Evolutionary conservation across 2,113 vertebrate genomes (phyloP).

Genomic region (Cebus imitator): DNA sequence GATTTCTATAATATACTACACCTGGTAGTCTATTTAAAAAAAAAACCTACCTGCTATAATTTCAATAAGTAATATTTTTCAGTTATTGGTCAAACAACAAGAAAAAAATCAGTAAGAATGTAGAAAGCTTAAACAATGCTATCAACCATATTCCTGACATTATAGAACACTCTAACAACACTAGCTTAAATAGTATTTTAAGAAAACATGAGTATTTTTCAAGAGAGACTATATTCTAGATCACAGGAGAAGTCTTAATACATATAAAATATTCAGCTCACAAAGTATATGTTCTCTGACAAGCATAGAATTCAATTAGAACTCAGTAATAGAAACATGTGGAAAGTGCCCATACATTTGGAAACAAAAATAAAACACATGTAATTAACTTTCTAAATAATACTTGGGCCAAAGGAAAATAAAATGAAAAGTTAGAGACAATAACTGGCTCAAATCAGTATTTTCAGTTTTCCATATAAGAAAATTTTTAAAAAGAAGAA

Average conservation of each 20-base stretch:
- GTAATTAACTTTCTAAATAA: background rate
- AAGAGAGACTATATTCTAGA: background rate
- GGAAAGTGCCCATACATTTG: background rate
- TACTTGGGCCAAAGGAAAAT: background rate
- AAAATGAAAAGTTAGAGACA: background rate
- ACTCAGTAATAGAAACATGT: background rate
- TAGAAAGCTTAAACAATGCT: background rate
- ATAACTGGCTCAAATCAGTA: background rate
- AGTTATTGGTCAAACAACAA: background rate
- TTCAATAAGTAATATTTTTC: background rate
- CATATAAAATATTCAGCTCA: background rate
- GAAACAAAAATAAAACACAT: background rate
- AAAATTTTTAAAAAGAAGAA: background rate
- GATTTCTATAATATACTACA: background rate
- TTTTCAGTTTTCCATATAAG: background rate
- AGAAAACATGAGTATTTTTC: background rate
- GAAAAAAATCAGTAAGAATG: background rate
- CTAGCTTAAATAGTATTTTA: background rate
- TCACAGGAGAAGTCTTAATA: background rate
- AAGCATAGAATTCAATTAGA: background rate
- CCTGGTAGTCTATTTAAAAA: background rate
- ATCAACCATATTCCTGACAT: background rate
- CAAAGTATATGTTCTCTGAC: background rate
- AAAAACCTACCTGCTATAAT: background rate
- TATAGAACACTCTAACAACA: background rate